Evolutionary conservation across 2,888 invertebrate genomes (phyloP).

Genomic region (Ceraclea dissimilis): DNA sequence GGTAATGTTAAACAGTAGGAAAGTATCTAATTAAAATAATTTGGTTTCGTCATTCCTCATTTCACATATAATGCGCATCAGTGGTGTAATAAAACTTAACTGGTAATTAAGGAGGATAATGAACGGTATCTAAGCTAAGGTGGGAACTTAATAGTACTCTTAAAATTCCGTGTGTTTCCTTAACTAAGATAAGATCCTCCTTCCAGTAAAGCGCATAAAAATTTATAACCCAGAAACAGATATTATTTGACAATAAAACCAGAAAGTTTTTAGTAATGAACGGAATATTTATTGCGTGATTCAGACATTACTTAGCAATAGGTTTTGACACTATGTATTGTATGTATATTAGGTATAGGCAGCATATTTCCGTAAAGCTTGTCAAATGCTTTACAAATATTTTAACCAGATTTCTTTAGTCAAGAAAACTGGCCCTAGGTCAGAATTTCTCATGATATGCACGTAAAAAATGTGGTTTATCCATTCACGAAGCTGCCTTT

Average conservation of each 20-base stretch:
- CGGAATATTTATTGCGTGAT: not conserved
- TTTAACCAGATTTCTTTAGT: too few species aligned
- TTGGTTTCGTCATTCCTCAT: not conserved
- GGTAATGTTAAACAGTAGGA: too few species aligned
- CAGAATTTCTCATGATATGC: too few species aligned
- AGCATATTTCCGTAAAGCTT: too few species aligned
- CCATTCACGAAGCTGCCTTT: too few species aligned
- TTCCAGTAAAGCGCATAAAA: not conserved
- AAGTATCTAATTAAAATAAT: slow-evolving; percentile 4
- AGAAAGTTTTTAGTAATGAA: not conserved
- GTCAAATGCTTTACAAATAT: too few species aligned
- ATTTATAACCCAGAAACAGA: not conserved
- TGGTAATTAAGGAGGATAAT: slow-evolving; percentile 3
- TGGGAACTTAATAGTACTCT: not conserved
- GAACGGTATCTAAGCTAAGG: slow-evolving; percentile 4
- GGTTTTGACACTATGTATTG: too few species aligned
- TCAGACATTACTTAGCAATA: too few species aligned
- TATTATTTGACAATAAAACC: not conserved
- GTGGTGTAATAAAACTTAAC: slow-evolving; percentile 1
- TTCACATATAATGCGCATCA: not conserved
- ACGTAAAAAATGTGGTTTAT: too few species aligned
- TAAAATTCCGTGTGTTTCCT: not conserved
- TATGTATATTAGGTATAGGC: too few species aligned
- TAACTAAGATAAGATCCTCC: not conserved
- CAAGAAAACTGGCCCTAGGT: too few species aligned